Evolutionary conservation across 2,797 vertebrate genomes (phyloP).

Genomic region (Macroramphosus scolopax): DNA sequence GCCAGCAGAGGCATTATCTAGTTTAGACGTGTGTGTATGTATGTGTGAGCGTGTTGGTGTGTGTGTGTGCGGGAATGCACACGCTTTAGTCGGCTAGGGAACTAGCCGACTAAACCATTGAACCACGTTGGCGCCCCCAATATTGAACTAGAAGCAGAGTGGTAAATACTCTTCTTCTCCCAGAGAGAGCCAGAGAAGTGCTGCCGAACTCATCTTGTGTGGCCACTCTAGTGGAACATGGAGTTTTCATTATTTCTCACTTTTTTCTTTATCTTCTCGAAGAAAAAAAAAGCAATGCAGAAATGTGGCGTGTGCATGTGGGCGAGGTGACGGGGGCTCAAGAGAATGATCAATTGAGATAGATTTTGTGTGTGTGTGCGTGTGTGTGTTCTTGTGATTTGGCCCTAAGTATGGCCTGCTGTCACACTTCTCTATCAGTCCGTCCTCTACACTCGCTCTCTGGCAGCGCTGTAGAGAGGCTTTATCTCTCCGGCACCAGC

Average conservation of each 20-base stretch:
- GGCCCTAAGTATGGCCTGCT: conserved; percentile 22
- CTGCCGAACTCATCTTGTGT: conserved; percentile 64
- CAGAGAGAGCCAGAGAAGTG: conserved; percentile 53
- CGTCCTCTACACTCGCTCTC: conserved; percentile 26
- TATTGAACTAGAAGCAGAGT: conserved; percentile 68
- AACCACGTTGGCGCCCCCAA: conserved; percentile 59
- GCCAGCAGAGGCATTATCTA: conserved; percentile 32
- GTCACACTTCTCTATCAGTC: conserved; percentile 32
- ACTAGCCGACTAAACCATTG: no score
- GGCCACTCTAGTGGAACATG: conserved; percentile 65
- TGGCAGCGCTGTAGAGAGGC: conserved; percentile 36
- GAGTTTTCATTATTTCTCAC: conserved; percentile 50
- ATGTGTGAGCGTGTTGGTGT: neutral
- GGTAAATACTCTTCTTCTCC: conserved; percentile 68
- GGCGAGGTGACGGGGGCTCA: conserved; percentile 29
- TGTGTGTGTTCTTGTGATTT: conserved; percentile 14
- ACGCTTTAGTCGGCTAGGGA: conserved; percentile 38
- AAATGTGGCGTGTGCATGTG: conserved; percentile 9
- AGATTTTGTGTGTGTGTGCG: conserved; percentile 44
- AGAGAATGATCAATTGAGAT: conserved; percentile 58
- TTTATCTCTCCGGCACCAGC: conserved; percentile 53
- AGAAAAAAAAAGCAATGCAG: conserved; percentile 50
- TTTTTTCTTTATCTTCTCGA: conserved; percentile 16
- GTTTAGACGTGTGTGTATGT: conserved; percentile 15
- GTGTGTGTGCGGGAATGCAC: conserved; percentile 6